Evolutionary conservation across 2,888 invertebrate species (phyloP).

Genomic region (Conistra vaccinii): DNA sequence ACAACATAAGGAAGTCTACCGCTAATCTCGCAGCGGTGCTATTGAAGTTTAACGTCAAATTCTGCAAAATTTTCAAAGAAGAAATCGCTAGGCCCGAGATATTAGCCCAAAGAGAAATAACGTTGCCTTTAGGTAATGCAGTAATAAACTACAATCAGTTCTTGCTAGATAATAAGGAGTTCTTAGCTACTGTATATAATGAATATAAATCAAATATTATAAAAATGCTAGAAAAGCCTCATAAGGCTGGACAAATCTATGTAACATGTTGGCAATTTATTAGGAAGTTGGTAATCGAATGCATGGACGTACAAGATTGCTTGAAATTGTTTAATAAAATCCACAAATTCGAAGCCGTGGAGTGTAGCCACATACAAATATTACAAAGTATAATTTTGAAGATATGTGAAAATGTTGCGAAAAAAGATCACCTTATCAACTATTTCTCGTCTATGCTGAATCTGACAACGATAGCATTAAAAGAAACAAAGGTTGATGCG

Average conservation of each 20-base stretch:
- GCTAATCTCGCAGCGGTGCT: constrained; percentile 91
- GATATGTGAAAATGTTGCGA: constrained; percentile 79
- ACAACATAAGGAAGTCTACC: constrained; percentile 90
- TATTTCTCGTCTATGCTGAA: constrained; percentile 90
- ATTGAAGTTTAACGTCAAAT: constrained; percentile 88
- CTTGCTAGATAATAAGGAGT: constrained; percentile 83
- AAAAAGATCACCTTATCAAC: constrained; percentile 86
- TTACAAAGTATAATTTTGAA: constrained; percentile 90
- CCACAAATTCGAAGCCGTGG: constrained; percentile 92
- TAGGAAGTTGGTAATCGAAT: constrained; percentile 90
- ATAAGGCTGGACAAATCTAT: constrained; percentile 93
- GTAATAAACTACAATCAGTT: constrained; percentile 83
- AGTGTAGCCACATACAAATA: constrained; percentile 90
- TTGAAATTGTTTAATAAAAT: constrained; percentile 90
- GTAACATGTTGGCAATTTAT: constrained; percentile 91
- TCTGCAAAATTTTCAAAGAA: constrained; percentile 86
- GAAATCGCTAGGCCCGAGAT: constrained; percentile 84
- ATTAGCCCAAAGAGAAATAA: constrained; percentile 91
- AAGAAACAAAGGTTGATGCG: constrained; percentile 80
- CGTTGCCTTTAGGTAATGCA: constrained; percentile 91
- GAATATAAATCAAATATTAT: constrained; percentile 92
- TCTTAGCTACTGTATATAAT: constrained; percentile 89
- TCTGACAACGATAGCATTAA: constrained; percentile 86
- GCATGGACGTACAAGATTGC: constrained; percentile 91
- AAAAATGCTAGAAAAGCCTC: constrained; percentile 92